phyloP scores from a whole-genome alignment of 2,888 invertebrate species.

The Luperina nickerlii region DNA sequence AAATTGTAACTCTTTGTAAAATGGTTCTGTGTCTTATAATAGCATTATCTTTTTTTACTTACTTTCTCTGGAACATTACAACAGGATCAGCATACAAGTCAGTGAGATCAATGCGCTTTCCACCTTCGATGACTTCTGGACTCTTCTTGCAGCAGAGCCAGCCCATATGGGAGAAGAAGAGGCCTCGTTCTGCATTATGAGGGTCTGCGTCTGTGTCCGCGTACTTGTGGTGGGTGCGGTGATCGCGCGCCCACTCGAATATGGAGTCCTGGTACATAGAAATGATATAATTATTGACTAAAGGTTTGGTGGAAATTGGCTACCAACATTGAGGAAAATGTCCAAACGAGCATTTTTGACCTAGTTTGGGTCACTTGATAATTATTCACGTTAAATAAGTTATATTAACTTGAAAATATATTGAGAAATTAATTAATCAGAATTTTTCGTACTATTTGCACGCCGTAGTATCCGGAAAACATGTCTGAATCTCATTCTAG shows the following conservation, averaged over 20 bases:
- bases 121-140: conserved; percentile 95
- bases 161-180: conserved; percentile 98
- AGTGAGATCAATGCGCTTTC: conserved; percentile 94
- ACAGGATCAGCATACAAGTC: conserved; percentile 96
- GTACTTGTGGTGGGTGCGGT: conserved; percentile 97
- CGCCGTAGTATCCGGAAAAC: background rate
- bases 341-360: background rate
- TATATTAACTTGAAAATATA: background rate
- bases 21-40: background rate
- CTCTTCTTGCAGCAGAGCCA: conserved; percentile 97
- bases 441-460: background rate
- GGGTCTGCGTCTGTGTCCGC: conserved; percentile 97
- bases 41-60: conserved; percentile 68
- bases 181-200: conserved; percentile 96
- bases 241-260: conserved; percentile 93
- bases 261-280: conserved; percentile 88
- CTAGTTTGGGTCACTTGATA: background rate
- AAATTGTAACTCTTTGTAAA: background rate
- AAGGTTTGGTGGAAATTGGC: background rate
- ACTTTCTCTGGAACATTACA: conserved; percentile 96
- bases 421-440: background rate
- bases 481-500: background rate
- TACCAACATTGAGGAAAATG: background rate
- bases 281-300: conserved; percentile 2
- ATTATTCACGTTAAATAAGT: background rate